A percentile compares a stretch with the other conserved stretches of the same genome.
Conservation (phyloP, 2,888 invertebrate species). For the Trissonchulus sp. region DNA sequence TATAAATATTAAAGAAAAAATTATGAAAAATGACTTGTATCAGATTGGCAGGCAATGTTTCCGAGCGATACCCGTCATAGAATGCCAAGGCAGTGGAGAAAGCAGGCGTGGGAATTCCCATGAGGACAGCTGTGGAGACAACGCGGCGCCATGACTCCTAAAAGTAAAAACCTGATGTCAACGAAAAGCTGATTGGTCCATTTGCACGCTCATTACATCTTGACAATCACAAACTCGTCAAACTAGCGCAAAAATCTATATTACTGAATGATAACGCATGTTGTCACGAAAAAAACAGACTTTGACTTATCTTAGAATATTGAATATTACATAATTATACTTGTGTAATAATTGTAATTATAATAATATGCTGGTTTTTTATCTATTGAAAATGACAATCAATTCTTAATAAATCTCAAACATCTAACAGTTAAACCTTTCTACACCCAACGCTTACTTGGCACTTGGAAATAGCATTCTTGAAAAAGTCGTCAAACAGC, state of each 20-base stretch:
- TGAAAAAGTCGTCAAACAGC: slow-evolving; percentile 86
- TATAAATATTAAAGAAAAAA: slow-evolving; percentile 29
- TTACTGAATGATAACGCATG: not conserved
- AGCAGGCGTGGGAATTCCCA: slow-evolving; percentile 89
- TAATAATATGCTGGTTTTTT: too few relatives aligned
- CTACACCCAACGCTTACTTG: too few relatives aligned
- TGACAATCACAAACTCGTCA: slow-evolving; percentile 10
- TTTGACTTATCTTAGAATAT: too few relatives aligned
- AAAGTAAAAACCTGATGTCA: slow-evolving; percentile 35
- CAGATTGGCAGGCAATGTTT: slow-evolving; percentile 82
- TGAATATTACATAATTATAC: too few relatives aligned
- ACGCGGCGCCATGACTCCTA: slow-evolving; percentile 73
- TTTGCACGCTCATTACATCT: not conserved
- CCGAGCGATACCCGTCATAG: slow-evolving; percentile 88
- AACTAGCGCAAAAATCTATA: not conserved
- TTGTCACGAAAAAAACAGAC: too few relatives aligned
- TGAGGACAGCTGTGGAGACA: slow-evolving; percentile 61
- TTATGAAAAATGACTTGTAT: slow-evolving; percentile 65
- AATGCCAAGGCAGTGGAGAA: slow-evolving; percentile 88
- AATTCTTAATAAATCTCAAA: too few relatives aligned
- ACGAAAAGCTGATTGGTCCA: not conserved
- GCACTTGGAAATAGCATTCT: slow-evolving; percentile 69
- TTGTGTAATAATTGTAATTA: too few relatives aligned
- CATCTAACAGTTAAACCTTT: too few relatives aligned
- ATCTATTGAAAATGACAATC: too few relatives aligned